Conservation (phyloP, 1,140 invertebrate genomes). For the Drosophila malerkotliana region DNA sequence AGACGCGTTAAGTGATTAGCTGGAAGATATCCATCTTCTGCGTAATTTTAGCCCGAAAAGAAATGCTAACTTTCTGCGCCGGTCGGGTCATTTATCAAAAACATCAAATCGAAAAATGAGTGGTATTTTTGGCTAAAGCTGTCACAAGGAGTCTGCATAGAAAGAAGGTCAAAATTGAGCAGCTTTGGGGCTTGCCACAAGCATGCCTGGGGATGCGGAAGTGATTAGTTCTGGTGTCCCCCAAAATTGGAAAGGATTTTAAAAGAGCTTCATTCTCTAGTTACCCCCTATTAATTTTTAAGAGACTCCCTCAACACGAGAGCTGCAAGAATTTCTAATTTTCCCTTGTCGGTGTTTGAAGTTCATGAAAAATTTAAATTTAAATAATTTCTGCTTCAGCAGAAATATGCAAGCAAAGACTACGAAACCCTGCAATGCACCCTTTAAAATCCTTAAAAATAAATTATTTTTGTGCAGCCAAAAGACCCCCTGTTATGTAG, state of each 20-base stretch:
- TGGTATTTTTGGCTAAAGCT: constrained; percentile 38
- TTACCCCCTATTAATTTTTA: constrained; percentile 47
- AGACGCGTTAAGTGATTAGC: constrained; percentile 47
- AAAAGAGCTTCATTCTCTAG: constrained; percentile 4
- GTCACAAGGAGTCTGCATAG: constrained; percentile 45
- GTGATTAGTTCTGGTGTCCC: constrained; percentile 41
- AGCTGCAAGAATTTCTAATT: neutral
- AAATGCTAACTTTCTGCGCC: constrained; percentile 14
- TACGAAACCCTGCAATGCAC: too few relatives aligned
- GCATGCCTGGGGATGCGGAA: constrained; percentile 50
- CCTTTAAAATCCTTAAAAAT: too few relatives aligned
- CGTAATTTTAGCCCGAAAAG: constrained; percentile 17
- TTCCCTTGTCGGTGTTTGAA: neutral
- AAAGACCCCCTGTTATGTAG: neutral
- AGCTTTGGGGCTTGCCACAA: constrained; percentile 23
- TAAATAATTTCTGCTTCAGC: too few relatives aligned
- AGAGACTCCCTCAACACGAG: constrained; percentile 5
- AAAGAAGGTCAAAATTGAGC: constrained; percentile 52
- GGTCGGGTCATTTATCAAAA: constrained; percentile 47
- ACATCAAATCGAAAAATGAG: constrained; percentile 46
- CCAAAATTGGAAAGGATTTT: constrained; percentile 19
- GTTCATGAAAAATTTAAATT: neutral
- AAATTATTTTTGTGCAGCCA: neutral
- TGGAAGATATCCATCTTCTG: constrained; percentile 26
- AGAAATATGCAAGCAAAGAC: neutral